Percentiles rank a stretch among this genome's conserved stretches.
Conservation (phyloP, 2,113 vertebrate species). For the Rhipidura dahli region DNA sequence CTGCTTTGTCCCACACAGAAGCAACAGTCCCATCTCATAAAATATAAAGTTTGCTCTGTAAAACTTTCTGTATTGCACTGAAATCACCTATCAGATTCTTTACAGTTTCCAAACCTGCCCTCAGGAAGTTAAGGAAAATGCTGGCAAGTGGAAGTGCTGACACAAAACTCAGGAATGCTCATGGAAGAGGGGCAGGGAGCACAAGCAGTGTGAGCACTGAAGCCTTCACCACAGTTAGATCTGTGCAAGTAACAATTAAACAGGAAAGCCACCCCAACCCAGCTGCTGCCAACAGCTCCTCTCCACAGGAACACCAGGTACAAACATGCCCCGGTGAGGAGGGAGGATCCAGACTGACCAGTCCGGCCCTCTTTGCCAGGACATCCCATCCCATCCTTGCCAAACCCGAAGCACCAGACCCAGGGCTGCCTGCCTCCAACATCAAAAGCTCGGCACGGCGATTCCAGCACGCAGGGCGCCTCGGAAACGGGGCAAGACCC, state of each 20-base stretch:
- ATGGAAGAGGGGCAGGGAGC: neutral
- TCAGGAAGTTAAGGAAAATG: neutral
- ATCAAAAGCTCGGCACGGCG: neutral
- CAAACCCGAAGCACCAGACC: neutral
- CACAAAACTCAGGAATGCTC: neutral
- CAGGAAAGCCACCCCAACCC: neutral
- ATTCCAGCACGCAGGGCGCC: neutral
- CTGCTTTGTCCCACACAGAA: neutral
- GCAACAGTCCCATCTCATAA: neutral
- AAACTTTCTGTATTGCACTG: neutral
- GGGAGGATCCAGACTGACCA: neutral
- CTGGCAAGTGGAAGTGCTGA: neutral
- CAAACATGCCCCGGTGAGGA: neutral
- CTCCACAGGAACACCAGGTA: no score
- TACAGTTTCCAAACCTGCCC: neutral
- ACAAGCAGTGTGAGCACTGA: neutral
- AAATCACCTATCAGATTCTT: neutral
- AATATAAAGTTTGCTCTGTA: neutral
- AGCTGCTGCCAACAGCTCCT: neutral
- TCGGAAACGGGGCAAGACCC: neutral
- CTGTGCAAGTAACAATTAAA: neutral
- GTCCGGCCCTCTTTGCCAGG: neutral
- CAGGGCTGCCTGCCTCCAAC: neutral
- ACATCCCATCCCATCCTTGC: neutral
- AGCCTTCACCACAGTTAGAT: neutral